Evolutionary conservation across 2,888 invertebrate genomes (phyloP), one percentile per base, ranked within the genome.

Genomic region (Cerceris ruficornis): DNA sequence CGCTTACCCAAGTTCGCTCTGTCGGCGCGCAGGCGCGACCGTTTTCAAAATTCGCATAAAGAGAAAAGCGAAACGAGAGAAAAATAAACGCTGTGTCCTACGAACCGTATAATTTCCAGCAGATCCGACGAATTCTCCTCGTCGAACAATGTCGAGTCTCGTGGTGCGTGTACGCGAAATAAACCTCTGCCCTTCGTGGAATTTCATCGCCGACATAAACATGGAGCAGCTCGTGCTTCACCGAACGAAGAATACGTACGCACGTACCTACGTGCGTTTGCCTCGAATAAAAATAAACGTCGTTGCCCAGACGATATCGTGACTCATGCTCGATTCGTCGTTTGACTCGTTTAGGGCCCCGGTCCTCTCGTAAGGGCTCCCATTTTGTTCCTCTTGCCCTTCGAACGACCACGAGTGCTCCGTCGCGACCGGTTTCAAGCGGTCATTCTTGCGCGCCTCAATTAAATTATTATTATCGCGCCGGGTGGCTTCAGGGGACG

Each of bases 81-180:
- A 28, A 28, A 28, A 28, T 28, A 4, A 28, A 28, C 28, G 28
- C 28, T 28, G 28, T 4, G 4, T 28, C 28, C 49, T 17, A 41
- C 58, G 58, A 57, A 57, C 69, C 62, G n/a, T 76, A 66, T 72
- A 68, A 80, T 81, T 69, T 77, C 42, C 57, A 52, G 46, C 69
- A 39, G 67, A 77, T 72, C 66, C 55, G 57, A 41, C 15, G 69
- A 61, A 61, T 67, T 57, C 54, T 65, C 41, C 54, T 69, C 67
- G 67, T 55, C 55, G 65, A 55, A 70, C 64, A 66, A 61, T 65
- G 52, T 52, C 57, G 62, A 58, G 46, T 57, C 39, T 66, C 50
- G 58, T 46, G 54, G 46, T 50, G 68, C 55, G 39, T 42, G 42
- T 39, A 55, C 11, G 41, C 14, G 28, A 64, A 77, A 60, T 62